phyloP scores from a whole-genome alignment of 2,888 invertebrate genomes.

The Neoscelio sp. region DNA sequence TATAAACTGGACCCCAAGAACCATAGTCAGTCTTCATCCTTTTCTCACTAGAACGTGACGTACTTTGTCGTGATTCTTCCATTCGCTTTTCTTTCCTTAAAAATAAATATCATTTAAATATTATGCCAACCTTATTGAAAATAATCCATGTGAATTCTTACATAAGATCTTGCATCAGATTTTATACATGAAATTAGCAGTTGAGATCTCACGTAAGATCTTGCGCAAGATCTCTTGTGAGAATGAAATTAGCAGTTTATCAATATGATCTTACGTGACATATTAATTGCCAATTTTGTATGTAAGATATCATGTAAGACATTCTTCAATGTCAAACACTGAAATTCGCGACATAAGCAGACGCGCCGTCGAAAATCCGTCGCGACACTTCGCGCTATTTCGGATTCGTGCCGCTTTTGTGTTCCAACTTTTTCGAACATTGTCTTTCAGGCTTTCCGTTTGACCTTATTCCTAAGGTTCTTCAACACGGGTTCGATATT shows the following conservation, averaged over 20 bases:
- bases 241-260: conserved; percentile 41
- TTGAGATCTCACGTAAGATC: too few species aligned
- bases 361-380: conserved; percentile 24
- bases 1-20: conserved; percentile 89
- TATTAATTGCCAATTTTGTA: conserved; percentile 72
- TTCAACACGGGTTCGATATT: conserved; percentile 81
- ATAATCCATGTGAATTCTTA: too few species aligned
- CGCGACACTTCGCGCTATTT: conserved; percentile 56
- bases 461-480: conserved; percentile 60
- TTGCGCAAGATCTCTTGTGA: too few species aligned
- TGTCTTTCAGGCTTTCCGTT: conserved; percentile 49
- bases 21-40: conserved; percentile 83
- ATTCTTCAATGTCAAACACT: conserved; percentile 61
- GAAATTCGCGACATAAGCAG: conserved; percentile 34
- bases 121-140: too few species aligned
- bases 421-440: conserved; percentile 52
- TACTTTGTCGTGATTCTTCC: conserved; percentile 62
- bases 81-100: conserved; percentile 77
- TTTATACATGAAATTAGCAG: too few species aligned
- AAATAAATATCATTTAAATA: conserved; percentile 36
- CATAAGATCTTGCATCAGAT: too few species aligned
- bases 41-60: conserved; percentile 73
- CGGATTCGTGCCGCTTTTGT: conserved; percentile 59
- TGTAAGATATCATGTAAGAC: too few species aligned
- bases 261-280: conserved; percentile 46